Percentiles rank a stretch among this genome's conserved stretches.
phyloP scores from a whole-genome alignment of 1,140 invertebrate species.

The Platyura marginata region DNA sequence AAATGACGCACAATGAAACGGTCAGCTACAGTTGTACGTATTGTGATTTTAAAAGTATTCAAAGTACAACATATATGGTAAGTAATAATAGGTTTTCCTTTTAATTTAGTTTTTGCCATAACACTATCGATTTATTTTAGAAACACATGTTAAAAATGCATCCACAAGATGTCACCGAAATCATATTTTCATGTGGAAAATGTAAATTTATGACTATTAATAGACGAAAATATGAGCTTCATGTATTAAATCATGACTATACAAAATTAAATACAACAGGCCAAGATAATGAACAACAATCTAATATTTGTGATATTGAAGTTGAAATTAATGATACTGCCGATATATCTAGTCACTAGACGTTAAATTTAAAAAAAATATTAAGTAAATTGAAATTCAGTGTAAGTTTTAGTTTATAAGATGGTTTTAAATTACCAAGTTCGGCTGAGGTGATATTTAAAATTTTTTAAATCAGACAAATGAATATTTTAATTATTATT shows the following conservation, averaged over 20 bases:
- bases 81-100: slow-evolving; percentile 1
- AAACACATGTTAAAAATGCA: slow-evolving; percentile 18
- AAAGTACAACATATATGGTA: slow-evolving; percentile 41
- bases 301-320: too few species aligned
- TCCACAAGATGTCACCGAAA: slow-evolving; percentile 14
- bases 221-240: slow-evolving; percentile 14
- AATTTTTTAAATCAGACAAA: too few species aligned
- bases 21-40: slow-evolving; percentile 51
- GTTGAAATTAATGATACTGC: too few species aligned
- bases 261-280: too few species aligned
- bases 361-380: too few species aligned
- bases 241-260: slow-evolving; percentile 16
- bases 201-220: slow-evolving; percentile 19
- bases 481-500: too few species aligned
- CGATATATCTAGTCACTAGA: too few species aligned
- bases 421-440: too few species aligned
- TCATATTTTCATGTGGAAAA: slow-evolving; percentile 15
- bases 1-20: slow-evolving; percentile 53
- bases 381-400: too few species aligned
- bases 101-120: background rate
- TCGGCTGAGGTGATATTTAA: too few species aligned
- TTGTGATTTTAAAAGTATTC: slow-evolving; percentile 49
- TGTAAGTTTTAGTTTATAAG: too few species aligned
- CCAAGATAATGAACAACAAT: too few species aligned
- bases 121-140: slow-evolving; percentile 6